Evolutionary conservation across 35 echinoderm and acorn worm species (phyloP), one percentile per base, ranked within the genome.

Genomic region (Patiria miniata): DNA sequence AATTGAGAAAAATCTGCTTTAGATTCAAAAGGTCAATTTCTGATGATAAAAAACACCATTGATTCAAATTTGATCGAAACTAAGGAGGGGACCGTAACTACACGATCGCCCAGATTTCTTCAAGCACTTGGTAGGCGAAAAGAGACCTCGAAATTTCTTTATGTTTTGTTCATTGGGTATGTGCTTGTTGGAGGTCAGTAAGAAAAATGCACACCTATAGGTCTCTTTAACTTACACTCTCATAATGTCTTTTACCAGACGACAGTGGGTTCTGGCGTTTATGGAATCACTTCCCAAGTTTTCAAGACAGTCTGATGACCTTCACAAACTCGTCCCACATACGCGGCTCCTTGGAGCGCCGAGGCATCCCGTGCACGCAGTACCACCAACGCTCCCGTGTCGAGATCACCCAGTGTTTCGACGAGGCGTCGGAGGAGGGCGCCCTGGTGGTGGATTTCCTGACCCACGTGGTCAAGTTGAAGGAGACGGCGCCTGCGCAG

Each of bases 401-500:
- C 19, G 90, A 91, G 19, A 86, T 91, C 83, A 81, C 90, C 32
- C 9, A 55, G 68, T 91, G 73, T 19, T 91, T 91, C 83, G 83
- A 91, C 39, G 52, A 79, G n/a, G 42, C 50, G 16, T 87, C 84
- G 10, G 83, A 79, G 36, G 90, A 91, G 17, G 90, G 90, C 7
- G 21, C 85, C 14, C 56, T 86, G 44, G 60, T 87, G 32, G 51
- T 91, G n/a, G 90, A 91, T 50, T 91, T 91, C 77, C 51, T 91
- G 2, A 36, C 51, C 8, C 83, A 86, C 36, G 52, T 80, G 0
- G 22, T 61, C 28, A 36, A 91, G 19, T 78, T 91, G 30, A 83
- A 61, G 1, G 77, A 73, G 26, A 79, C 73, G 0, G 90, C 77
- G 19, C 15, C 83, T 1, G 29, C 90, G 2, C 39, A 73, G 36